Base-by-base conservation (phyloP, 2,113 vertebrate species). In the Ploceus nigricollis region DNA sequence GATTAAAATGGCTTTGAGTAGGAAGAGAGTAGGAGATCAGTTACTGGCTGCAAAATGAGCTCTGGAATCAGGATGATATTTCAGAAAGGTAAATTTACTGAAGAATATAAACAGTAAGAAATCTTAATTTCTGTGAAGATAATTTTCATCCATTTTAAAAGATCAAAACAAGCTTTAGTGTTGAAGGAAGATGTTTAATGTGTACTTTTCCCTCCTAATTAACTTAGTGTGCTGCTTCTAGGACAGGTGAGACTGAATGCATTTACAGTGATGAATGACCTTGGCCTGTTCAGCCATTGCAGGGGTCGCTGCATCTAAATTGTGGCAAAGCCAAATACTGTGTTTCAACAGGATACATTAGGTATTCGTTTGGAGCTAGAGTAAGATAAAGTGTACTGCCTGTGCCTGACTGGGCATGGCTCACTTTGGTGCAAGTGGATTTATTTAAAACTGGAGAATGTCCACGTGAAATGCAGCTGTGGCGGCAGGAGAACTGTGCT, bases 401-500 rank as follows among this genome's bases (percentile, higher is more conserved):
- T 68, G 28, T 79, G 37, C 27, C 44, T 65, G 37, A 6, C n/a
- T 44, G 72, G 39, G 28, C 19, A 13, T 53, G 44, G 31, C 1
- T 1, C 10, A 8, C 22, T 83, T 63, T 1, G 2, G 9, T 33
- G 44, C 1, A 5, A 31, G 66, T 15, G 42, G 22, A 13, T 69
- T 87, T 61, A 17, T 50, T 56, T 66, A 44, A 18, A 56, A 64
- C 13, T 31, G 11, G 44, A 54, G 16, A 15, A 35, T 35, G 22
- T 31, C 39, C 11, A 0, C 24, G 21, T 21, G 37, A 39, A 87
- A 57, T 35, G 20, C 25, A 72, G 37, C 71, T 68, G 56, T 48
- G 56, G 37, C 20, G 8, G 48, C 48, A 63, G 47, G 33, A 56
- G 44, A 45, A 11, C 33, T 24, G 12, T 37, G 68, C 16, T 68